A percentile compares a stretch with the other conserved stretches of the same genome.
Conservation (phyloP, 2,888 invertebrate species). For the Tetragonula carbonaria region DNA sequence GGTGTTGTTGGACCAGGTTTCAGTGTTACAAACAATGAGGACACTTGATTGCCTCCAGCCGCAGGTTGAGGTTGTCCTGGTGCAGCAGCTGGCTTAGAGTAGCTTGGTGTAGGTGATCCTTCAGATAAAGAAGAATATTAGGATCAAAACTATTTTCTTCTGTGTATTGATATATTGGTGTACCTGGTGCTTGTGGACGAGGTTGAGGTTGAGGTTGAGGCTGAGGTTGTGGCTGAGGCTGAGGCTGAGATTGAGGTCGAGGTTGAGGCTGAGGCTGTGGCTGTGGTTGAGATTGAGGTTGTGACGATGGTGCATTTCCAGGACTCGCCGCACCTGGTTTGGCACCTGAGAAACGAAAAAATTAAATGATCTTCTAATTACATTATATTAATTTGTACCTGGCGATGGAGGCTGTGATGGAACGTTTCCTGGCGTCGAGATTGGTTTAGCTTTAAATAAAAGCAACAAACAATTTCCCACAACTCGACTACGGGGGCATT, state of each 20-base stretch:
- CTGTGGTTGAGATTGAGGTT: background rate
- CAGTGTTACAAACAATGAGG: constrained; percentile 59
- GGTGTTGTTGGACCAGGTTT: constrained; percentile 54
- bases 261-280: constrained; percentile 8
- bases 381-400: constrained; percentile 18
- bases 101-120: background rate
- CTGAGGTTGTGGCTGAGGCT: background rate
- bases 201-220: constrained; percentile 29
- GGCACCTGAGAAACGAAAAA: constrained; percentile 7
- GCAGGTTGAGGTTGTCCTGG: constrained; percentile 43
- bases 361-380: background rate
- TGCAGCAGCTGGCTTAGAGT: constrained; percentile 13
- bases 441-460: background rate
- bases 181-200: constrained; percentile 48
- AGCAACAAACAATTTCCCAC: background rate
- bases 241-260: background rate
- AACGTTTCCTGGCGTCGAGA: background rate
- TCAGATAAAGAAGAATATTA: background rate
- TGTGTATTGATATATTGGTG: background rate
- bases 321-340: background rate
- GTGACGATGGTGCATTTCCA: constrained; percentile 1
- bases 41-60: constrained; percentile 58
- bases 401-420: constrained; percentile 38
- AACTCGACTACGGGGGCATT: too few species aligned
- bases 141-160: background rate